Base-by-base conservation (phyloP, 2,113 vertebrate species). In the Propithecus coquereli region DNA sequence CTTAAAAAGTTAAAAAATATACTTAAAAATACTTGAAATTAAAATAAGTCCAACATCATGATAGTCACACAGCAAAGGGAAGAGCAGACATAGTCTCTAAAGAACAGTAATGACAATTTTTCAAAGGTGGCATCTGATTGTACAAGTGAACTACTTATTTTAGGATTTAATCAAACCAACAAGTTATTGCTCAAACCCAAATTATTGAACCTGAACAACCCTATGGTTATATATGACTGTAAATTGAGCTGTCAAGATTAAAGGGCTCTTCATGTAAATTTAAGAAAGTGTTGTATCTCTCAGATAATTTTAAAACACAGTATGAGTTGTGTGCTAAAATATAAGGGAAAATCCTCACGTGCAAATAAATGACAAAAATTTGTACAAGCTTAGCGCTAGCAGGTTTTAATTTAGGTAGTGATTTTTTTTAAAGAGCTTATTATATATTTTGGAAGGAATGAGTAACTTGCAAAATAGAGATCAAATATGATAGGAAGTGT, bases 101-200 rank as follows among this genome's bases (percentile, higher is more conserved):
- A 30, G 45, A 27, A 10, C 0, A 14, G 6, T 3, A 12, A 14
- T 3, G 7, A 4, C 5, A 8, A 0, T 0, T 30, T 47, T 47
- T 61, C 63, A 43, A 45, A 57, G 25, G 50, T 20, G 34, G 32
- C 3, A 0, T 37, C 13, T 14, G n/a, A n/a, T 3, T 5, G 27
- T 2, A 17, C 40, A 47, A 11, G 34, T 0, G 3, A 37, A 85
- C 66, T 13, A 16, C 0, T 37, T 32, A n/a, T 22, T 57, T 30
- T 8, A 45, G 61, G 40, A 13, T 37, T 50, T 43, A 73, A 66
- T 66, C 37, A 11, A 83, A 83, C 23, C 25, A 25, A 8, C 0
- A n/a, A 57, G 45, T 22, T 34, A 11, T 13, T 30, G 43, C 47
- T 66, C 9, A 14, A 66, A 50, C 30, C 18, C 40, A 47, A 12